Conservation (phyloP, 2,113 vertebrate species). For the Eudyptes chrysolophus region DNA sequence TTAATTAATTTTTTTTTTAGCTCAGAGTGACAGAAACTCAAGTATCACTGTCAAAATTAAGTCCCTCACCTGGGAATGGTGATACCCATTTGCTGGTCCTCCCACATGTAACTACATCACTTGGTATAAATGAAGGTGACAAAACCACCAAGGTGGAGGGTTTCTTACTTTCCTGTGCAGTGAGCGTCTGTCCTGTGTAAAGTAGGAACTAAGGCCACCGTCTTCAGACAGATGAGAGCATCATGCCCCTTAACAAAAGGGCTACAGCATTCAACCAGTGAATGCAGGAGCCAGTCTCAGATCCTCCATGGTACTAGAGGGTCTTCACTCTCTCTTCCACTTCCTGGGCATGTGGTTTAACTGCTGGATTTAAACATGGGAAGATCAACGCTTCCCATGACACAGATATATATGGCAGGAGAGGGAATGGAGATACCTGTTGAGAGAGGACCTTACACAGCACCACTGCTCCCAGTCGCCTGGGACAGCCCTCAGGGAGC, state of each 20-base stretch:
- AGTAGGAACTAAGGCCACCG: neutral
- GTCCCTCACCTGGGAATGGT: neutral
- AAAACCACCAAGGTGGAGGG: neutral
- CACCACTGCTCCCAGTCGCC: neutral
- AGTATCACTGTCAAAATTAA: neutral
- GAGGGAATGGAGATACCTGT: neutral
- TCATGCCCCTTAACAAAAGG: fast-evolving
- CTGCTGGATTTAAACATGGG: neutral
- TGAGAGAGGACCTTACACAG: neutral
- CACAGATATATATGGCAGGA: fast-evolving
- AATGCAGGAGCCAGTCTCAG: neutral
- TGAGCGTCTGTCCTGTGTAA: neutral
- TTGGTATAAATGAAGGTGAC: neutral
- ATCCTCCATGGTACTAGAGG: fast-evolving
- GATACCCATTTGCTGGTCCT: neutral
- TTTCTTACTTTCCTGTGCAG: neutral
- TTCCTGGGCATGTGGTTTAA: neutral
- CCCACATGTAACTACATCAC: too few species aligned
- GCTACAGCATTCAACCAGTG: neutral
- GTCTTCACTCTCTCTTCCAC: neutral
- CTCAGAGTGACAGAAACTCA: neutral
- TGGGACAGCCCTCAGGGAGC: neutral
- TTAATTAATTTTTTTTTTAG: neutral
- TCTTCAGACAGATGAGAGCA: too few species aligned
- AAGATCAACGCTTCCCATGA: too few species aligned